Percentiles rank a stretch among this genome's conserved stretches.
These are phyloP conservation scores for Doris montereyensis DNA, from an alignment of 2,888 invertebrate genomes.

Conservation along the genomic window DNA sequence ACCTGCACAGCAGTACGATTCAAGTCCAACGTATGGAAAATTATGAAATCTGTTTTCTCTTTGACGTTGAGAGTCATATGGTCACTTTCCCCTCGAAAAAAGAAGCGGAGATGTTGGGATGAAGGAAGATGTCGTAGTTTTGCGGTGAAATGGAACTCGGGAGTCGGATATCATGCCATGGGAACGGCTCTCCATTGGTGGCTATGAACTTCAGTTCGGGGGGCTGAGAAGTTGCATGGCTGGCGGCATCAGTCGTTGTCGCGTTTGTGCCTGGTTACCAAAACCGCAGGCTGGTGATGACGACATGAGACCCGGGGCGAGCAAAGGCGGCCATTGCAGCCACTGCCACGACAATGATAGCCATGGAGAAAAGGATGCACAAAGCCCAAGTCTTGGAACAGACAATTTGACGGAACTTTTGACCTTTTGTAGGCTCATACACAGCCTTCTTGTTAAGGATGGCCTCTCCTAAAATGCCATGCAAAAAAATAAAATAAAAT, in stretches of 20 bases:
- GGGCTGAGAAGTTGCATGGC: background rate
- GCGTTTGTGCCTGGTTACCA: background rate
- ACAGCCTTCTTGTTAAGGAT: conserved; percentile 80
- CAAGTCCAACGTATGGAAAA: conserved; percentile 70
- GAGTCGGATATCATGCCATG: conserved; percentile 70
- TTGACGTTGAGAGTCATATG: conserved; percentile 59
- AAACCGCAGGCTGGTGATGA: background rate
- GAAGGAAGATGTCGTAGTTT: conserved; percentile 90
- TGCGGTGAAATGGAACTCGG: conserved; percentile 73
- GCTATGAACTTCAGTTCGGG: conserved; percentile 48
- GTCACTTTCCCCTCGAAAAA: conserved; percentile 85
- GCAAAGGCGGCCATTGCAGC: conserved; percentile 92
- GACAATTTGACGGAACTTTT: conserved; percentile 62
- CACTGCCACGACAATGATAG: conserved; percentile 73
- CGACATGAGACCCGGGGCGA: conserved; percentile 76
- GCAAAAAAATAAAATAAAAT: too few species aligned
- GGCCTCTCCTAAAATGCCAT: conserved; percentile 77
- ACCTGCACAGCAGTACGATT: conserved; percentile 78
- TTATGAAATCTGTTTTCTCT: conserved; percentile 65
- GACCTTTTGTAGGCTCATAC: conserved; percentile 81
- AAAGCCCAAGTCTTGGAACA: conserved; percentile 78
- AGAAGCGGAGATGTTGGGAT: conserved; percentile 92
- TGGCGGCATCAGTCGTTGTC: background rate
- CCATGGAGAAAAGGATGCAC: conserved; percentile 77
- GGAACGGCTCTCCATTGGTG: conserved; percentile 65